Evolutionary conservation across 2,888 invertebrate species (phyloP).

Genomic region (Agriotes lineatus): DNA sequence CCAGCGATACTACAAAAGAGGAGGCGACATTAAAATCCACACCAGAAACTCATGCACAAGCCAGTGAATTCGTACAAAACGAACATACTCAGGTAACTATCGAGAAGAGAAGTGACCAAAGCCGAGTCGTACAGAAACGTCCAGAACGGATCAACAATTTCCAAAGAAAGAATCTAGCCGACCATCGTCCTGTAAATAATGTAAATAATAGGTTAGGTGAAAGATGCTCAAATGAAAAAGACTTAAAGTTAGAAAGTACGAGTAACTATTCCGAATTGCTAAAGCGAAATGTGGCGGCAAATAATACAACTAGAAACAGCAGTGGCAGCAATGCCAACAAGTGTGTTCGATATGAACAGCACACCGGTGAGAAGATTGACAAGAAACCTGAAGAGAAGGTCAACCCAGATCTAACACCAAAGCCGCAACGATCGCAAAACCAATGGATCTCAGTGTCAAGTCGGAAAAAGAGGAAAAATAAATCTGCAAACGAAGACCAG

Average conservation of each 20-base stretch:
- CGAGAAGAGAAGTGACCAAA: background rate
- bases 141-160: background rate
- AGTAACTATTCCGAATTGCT: conserved; percentile 39
- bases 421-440: conserved; percentile 46
- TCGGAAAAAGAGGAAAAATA: conserved; percentile 63
- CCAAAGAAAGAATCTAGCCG: background rate
- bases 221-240: conserved; percentile 28
- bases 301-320: background rate
- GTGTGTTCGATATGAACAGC: conserved; percentile 11
- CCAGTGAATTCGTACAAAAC: background rate
- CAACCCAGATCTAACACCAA: conserved; percentile 19
- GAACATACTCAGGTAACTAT: background rate
- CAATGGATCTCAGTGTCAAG: conserved; percentile 65
- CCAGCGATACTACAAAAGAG: background rate
- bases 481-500: conserved; percentile 53
- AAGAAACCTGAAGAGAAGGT: background rate
- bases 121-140: background rate
- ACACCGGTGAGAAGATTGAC: conserved; percentile 19
- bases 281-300: conserved; percentile 18
- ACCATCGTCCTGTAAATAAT: conserved; percentile 16
- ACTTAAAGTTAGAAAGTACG: conserved; percentile 25
- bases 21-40: background rate
- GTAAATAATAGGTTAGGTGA: conserved; percentile 18
- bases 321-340: background rate
- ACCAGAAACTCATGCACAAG: background rate